Percentiles rank a stretch among this genome's conserved stretches.
phyloP scores from a whole-genome alignment of 2,113 vertebrate species.

The Anhinga rufa region DNA sequence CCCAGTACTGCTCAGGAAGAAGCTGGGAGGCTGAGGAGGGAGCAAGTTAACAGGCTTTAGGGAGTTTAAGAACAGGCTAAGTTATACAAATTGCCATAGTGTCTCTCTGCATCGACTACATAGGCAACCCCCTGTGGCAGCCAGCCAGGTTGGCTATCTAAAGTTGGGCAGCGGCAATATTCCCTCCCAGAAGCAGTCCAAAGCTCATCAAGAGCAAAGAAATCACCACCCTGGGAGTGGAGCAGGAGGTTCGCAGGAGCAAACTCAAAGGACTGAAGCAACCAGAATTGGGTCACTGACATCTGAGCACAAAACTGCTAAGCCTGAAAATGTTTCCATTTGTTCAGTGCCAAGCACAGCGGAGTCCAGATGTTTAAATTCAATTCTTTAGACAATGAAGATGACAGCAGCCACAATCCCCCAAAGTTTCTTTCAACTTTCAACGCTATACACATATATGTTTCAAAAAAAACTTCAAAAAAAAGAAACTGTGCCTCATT shows the following conservation, averaged over 20 bases:
- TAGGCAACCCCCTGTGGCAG: fast-evolving
- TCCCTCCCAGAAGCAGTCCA: not conserved
- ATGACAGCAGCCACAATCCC: not conserved
- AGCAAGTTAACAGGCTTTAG: not conserved
- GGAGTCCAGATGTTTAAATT: not conserved
- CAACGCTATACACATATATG: not conserved
- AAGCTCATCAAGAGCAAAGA: not conserved
- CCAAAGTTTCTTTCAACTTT: not conserved
- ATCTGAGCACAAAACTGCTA: not conserved
- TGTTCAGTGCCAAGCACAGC: not conserved
- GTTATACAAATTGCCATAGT: not conserved
- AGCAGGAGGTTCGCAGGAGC: not conserved
- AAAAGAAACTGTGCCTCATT: not conserved
- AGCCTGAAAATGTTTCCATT: not conserved
- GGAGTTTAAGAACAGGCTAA: not conserved
- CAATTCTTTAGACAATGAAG: not conserved
- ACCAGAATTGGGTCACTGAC: constrained; percentile 12
- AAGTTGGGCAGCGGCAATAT: not conserved
- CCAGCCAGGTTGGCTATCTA: not conserved
- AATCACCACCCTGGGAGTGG: not conserved
- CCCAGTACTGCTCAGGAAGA: not conserved
- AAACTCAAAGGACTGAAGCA: not conserved
- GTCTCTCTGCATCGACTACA: not conserved
- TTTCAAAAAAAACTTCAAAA: not conserved
- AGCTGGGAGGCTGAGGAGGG: not conserved